These are phyloP conservation scores for Xanthorhoe spadicearia DNA, from an alignment of 2,888 invertebrate species.

Conservation along the genomic window DNA sequence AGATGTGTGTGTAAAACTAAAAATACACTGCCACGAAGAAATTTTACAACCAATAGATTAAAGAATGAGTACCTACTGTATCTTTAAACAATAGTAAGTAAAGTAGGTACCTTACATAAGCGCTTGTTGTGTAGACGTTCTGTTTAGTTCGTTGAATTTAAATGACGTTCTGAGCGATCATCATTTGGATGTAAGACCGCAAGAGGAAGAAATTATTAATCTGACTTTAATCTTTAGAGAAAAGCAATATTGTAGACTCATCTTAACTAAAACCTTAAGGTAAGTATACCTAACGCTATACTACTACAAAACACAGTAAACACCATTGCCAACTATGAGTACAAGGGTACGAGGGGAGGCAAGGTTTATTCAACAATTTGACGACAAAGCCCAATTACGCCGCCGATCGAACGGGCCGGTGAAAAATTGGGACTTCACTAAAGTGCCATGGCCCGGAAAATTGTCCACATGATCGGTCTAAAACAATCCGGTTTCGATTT, in stretches of 20 bases:
- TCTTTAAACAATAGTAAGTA: too few relatives aligned
- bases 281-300: too few relatives aligned
- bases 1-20: neutral
- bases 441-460: conserved; percentile 20
- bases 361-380: conserved; percentile 53
- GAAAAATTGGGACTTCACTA: conserved; percentile 48
- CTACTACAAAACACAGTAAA: neutral
- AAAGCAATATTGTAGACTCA: neutral
- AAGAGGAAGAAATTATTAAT: too few relatives aligned
- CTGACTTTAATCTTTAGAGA: neutral
- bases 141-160: too few relatives aligned
- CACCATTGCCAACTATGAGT: neutral
- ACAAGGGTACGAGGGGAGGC: conserved; percentile 2
- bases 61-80: too few relatives aligned
- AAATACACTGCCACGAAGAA: too few relatives aligned
- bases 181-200: too few relatives aligned
- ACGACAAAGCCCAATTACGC: conserved; percentile 58
- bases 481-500: conserved; percentile 9
- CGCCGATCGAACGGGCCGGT: conserved; percentile 51
- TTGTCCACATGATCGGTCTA: conserved; percentile 15
- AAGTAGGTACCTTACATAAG: too few relatives aligned
- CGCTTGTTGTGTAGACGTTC: too few relatives aligned
- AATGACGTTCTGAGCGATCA: too few relatives aligned
- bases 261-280: neutral
- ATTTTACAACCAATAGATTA: too few relatives aligned